Conservation (phyloP, 2,113 vertebrate species). For the Chaenocephalus aceratus region DNA sequence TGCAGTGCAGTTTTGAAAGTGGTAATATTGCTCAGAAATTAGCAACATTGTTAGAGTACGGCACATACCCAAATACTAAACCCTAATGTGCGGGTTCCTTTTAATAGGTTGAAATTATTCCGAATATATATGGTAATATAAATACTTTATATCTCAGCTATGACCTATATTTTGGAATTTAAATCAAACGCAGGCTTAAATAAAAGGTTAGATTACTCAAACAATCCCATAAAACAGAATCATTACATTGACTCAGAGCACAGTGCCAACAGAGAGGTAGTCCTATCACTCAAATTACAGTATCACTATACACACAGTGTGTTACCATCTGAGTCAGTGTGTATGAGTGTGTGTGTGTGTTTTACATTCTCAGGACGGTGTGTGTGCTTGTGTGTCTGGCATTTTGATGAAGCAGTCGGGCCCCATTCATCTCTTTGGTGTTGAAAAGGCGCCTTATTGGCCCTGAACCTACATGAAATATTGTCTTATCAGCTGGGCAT, state of each 20-base stretch:
- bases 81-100: no score
- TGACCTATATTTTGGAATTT: constrained; percentile 30
- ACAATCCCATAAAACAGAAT: constrained; percentile 22
- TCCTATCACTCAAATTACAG: constrained; percentile 3
- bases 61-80: not conserved
- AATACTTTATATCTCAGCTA: constrained; percentile 8
- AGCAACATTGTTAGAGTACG: no score
- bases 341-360: constrained; percentile 46
- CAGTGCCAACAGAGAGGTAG: constrained; percentile 11
- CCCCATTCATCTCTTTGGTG: constrained; percentile 74
- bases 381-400: constrained; percentile 37
- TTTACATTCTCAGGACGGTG: constrained; percentile 48
- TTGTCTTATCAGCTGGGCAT: constrained; percentile 80
- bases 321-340: constrained; percentile 33
- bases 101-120: not conserved
- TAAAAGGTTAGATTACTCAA: constrained; percentile 30
- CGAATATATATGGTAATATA: constrained; percentile 4
- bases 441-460: constrained; percentile 82
- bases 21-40: no score
- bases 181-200: constrained; percentile 29
- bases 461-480: constrained; percentile 82
- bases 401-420: constrained; percentile 75
- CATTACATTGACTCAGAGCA: constrained; percentile 16
- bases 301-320: constrained; percentile 19
- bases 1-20: no score